Evolutionary conservation across 2,113 vertebrate species (phyloP).

Genomic region (Parotia lawesii): DNA sequence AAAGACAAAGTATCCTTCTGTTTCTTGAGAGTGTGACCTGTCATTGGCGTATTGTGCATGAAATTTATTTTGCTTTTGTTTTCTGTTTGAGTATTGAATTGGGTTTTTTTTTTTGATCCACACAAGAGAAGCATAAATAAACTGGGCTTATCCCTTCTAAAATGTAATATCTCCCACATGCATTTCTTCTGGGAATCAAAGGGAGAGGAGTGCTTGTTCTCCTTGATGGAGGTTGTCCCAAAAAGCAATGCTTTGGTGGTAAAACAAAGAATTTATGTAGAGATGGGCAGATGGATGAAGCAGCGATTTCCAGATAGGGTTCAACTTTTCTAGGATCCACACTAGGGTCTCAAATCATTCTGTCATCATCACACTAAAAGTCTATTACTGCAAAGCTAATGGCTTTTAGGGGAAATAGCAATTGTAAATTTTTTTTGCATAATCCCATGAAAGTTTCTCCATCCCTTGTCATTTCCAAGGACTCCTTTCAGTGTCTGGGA

Average conservation of each 20-base stretch:
- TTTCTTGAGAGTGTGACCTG: slow-evolving; percentile 30
- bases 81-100: neutral
- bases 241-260: neutral
- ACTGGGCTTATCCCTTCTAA: neutral
- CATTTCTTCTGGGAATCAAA: neutral
- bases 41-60: neutral
- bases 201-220: neutral
- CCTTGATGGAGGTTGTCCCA: neutral
- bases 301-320: neutral
- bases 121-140: slow-evolving; percentile 29
- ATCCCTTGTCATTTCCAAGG: neutral
- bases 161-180: neutral
- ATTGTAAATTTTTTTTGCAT: neutral
- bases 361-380: neutral
- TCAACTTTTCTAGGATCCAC: neutral
- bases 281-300: neutral
- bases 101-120: neutral
- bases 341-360: neutral
- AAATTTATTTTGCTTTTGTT: slow-evolving; percentile 48
- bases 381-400: neutral
- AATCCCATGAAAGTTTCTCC: neutral
- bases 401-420: neutral
- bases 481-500: neutral
- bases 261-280: neutral
- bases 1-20: neutral